Base-by-base conservation (phyloP, 2,113 vertebrate species). In the Xerus inauris region DNA sequence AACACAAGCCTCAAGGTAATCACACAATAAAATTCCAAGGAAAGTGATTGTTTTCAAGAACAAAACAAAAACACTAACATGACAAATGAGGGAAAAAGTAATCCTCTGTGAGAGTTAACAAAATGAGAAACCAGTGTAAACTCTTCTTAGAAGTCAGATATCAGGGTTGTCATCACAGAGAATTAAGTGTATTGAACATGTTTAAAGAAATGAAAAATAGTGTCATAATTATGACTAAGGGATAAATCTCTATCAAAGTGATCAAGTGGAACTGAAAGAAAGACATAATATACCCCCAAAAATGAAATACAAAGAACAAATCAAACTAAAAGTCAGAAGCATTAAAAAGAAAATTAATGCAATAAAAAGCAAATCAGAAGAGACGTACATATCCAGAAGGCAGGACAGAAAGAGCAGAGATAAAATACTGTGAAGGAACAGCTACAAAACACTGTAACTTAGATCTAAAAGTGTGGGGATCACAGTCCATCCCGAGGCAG, bases 1-100 rank as follows among this genome's bases (percentile, higher is more conserved):
- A 72, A 85, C 65, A 92, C 2, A 81, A 77, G n/a, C 59, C 86
- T 93, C 30, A 82, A 96, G 93, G 47, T 97, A 83, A 77, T 80
- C 59, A 24, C 20, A 86, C 17, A 92, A 35, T 87, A 85, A 94
- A 62, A 71, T 96, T 90, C 35, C 32, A 85, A 42, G 12, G 20
- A 59, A 90, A 20, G 20, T 77, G 22, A 75, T 72, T 87, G n/a
- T 51, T 94, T n/a, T 83, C 11, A 90, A 75, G 88, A 93, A 62
- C 11, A 91, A 73, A 89, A 85, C 71, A 75, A 77, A 47, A 87
- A 42, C 35, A 72, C 30, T 69, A 35, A 57, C 47, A 62, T 81
- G 22, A 75, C 4, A 24, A 10, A 71, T 8, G 6, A 76, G 1
- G 17, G 49, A 73, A 45, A 12, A 71, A 91, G 5, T 40, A 38